Base-by-base conservation (phyloP, 2,113 vertebrate genomes). In the Aptenodytes forsteri region DNA sequence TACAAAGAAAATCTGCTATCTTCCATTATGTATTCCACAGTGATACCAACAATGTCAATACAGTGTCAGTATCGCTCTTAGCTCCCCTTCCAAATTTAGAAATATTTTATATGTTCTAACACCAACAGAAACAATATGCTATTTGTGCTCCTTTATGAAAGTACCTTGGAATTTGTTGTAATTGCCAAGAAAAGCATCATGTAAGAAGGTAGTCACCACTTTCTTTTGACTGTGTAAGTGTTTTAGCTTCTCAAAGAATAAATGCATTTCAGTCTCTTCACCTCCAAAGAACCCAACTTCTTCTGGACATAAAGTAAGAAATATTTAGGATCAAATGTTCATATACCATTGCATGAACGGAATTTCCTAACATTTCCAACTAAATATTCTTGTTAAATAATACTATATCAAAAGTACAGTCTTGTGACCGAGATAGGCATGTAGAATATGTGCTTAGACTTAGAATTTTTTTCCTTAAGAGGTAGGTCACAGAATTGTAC, bases 391-490 rank as follows among this genome's bases (percentile, higher is more conserved):
- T 46, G 11, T 40, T 61, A 65, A 84, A 67, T 46, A 95, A 34
- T 14, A 40, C 6, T 9, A 1, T 32, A 52, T 12, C 2, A 1
- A 21, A 75, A 70, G 32, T 44, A 6, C 0, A 0, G 10, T 47
- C 26, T 61, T 66, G 9, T 38, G 55, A 90, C 9, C 29, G 14
- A 87, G 9, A 87, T 15, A 47, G 0, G 2, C 3, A 16, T 30
- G 3, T 23, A 83, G 10, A 89, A 23, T 10, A 54, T 1, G 0
- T 19, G 12, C 36, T 83, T 10, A 69, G 36, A 75, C 7, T 14
- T 11, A 5, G 3, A 16, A 38, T 16, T 58, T 27, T 55, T 49
- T 47, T 61, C 47, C 34, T 59, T 19, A 34, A 42, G 27, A 23
- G 3, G 2, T 6, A 54, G 25, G 10, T 27, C 36, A 77, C 26